Evolutionary conservation across 2,797 vertebrate species (phyloP), one percentile per base, ranked within the genome.

Genomic region (Tokudaia muenninki): DNA sequence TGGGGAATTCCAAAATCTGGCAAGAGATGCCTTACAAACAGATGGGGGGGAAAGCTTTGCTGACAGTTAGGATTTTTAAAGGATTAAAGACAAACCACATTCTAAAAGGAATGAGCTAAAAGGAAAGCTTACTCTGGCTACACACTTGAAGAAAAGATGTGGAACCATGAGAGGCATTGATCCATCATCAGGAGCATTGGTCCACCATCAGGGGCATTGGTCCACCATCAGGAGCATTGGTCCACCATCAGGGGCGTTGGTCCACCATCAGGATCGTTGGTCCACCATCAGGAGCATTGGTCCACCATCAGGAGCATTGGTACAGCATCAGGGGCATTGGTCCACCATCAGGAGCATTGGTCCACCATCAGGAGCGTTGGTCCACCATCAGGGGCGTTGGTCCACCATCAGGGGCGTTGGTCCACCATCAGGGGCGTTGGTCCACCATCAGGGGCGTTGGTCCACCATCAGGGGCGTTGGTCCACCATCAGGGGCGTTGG

Each of bases 1-100:
- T 91, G 97, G 79, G 89, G 90, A 94, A 95, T 93, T 94, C 87
- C 50, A 12, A 84, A 77, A 22, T 94, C 94, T 98, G 89, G 80
- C 87, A 97, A 95, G 78, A 75, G 50, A 37, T 94, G 29, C 16
- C 29, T 52, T 81, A n/a, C 65, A 84, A 17, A 16, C 1, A 31
- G 0, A 0, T 75, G 67, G 70, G 88, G 61, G 94, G 70, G 84
- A 97, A 90, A 95, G 55, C 92, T 90, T 82, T 31, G 1, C 75
- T 93, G 14, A 84, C 61, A 87, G 77, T 88, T 24, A 96, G 94
- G 94, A 87, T 52, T 96, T 97, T n/a, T 29, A 87, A 95, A 83
- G 94, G 34, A 92, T 63, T 92, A 86, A 94, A 95, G 3, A 92
- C 1, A 91, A 77, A 83, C 50, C 89, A 83, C 21, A 70, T 74